Evolutionary conservation across 1,140 invertebrate species (phyloP).

Genomic region (Epicauta chinensis): DNA sequence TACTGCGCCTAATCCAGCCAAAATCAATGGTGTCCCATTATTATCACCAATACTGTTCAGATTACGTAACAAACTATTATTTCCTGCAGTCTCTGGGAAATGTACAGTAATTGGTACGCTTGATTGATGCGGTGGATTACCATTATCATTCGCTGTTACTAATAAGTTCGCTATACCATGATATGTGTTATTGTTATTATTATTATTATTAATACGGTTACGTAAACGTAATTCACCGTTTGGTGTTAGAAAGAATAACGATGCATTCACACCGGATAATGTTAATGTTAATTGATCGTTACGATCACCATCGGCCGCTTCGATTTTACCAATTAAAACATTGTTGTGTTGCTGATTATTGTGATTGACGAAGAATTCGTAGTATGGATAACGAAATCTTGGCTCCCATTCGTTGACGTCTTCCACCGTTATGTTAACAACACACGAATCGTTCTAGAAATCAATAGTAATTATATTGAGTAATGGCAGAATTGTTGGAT

Average conservation of each 20-base stretch:
- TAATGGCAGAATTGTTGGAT: too few species aligned
- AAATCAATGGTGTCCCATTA: constrained; percentile 52
- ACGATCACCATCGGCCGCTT: constrained; percentile 73
- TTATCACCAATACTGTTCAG: neutral
- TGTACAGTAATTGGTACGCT: constrained; percentile 71
- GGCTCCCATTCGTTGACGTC: constrained; percentile 93
- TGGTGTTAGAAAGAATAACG: constrained; percentile 34
- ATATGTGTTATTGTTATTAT: constrained; percentile 19
- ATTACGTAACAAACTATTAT: constrained; percentile 40
- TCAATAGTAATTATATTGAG: too few species aligned
- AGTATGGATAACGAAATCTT: constrained; percentile 77
- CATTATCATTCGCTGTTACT: constrained; percentile 72
- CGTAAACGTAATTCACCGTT: constrained; percentile 34
- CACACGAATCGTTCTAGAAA: constrained; percentile 67
- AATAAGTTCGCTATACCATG: constrained; percentile 46
- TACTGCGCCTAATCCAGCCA: constrained; percentile 64
- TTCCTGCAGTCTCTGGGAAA: constrained; percentile 50
- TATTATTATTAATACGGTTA: too few species aligned
- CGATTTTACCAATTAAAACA: constrained; percentile 57
- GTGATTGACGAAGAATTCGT: constrained; percentile 68
- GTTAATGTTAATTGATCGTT: constrained; percentile 64
- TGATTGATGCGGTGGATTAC: constrained; percentile 63
- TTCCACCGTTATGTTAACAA: constrained; percentile 70
- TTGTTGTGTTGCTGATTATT: constrained; percentile 30
- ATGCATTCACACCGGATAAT: constrained; percentile 63